Percentiles rank a stretch among this genome's conserved stretches.
These are phyloP conservation scores for Alosa alosa DNA, from an alignment of 2,113 vertebrate genomes.

Conservation along the genomic window DNA sequence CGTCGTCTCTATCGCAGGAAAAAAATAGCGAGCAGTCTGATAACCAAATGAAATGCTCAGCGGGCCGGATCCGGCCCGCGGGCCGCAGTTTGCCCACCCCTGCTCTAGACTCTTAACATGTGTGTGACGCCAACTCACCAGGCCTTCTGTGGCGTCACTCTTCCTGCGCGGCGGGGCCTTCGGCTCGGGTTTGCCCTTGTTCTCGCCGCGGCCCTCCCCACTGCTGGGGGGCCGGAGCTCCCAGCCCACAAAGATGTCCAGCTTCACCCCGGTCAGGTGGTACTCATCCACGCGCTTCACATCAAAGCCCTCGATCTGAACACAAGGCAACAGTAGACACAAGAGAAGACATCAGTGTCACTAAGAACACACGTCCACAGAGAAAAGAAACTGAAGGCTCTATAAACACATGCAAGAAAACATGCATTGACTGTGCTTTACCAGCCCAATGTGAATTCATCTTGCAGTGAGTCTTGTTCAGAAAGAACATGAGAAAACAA, in stretches of 20 bases:
- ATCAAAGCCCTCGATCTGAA: constrained; percentile 91
- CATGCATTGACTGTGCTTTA: too few species aligned
- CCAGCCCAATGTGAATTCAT: too few species aligned
- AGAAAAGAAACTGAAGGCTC: not conserved
- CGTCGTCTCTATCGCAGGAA: too few species aligned
- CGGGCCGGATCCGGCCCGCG: too few species aligned
- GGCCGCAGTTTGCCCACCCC: too few species aligned
- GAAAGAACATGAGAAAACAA: too few species aligned
- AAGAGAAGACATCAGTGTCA: not conserved
- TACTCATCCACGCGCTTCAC: constrained; percentile 90
- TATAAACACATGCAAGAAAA: not conserved
- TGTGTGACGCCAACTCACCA: constrained; percentile 74
- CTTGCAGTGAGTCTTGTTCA: too few species aligned
- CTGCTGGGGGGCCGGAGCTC: constrained; percentile 80
- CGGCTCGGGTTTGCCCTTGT: constrained; percentile 77
- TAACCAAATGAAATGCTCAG: too few species aligned
- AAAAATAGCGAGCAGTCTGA: too few species aligned
- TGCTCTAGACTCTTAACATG: too few species aligned
- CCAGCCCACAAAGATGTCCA: constrained; percentile 84
- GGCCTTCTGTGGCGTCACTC: constrained; percentile 69
- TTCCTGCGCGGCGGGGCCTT: constrained; percentile 71
- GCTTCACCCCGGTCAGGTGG: constrained; percentile 82
- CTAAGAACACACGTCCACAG: not conserved
- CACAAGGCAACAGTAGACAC: not conserved
- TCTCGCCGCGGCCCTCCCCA: constrained; percentile 79